Evolutionary conservation across 2,888 invertebrate genomes (phyloP), one percentile per base, ranked within the genome.

Genomic region (Hartigia nigra): DNA sequence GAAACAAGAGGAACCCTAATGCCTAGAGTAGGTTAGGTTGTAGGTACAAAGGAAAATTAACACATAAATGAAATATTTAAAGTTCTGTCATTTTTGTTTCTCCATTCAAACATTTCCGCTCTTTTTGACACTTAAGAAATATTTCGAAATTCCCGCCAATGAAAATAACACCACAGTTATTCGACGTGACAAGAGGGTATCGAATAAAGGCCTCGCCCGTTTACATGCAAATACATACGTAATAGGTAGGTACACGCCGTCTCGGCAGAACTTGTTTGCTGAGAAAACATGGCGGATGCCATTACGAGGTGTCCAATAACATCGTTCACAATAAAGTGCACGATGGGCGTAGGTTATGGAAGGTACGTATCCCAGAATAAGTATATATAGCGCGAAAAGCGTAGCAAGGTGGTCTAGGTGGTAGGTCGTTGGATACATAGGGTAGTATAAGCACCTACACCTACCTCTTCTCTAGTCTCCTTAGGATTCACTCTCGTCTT

Each of bases 221-320:
- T 85, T 81, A 79, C 79, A 86, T 86, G 85, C 86, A 85, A 85
- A 85, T 86, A 82, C 79, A 77, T 77, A 74, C 78, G 82, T 80
- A 82, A 84, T 82, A 80, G 83, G 79, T 74, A 75, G 55, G 80
- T 79, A 81, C 82, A 80, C 82, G 76, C 80, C 39, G 39, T 55
- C 39, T 55, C 39, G 78, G 78, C 78, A 79, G 79, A 78, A 79
- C 83, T 84, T 84, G 84, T 84, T 87, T 85, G 81, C 80, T 82
- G 78, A 83, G 83, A 81, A 82, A 84, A 85, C 86, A 84, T 80
- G 84, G 79, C 84, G 85, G 79, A 83, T 84, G 82, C 85, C 85
- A 85, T 88, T 88, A 87, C 84, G 76, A 82, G 80, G 70, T 80
- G 81, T 84, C 85, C 85, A 88, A 87, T 88, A 88, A 87, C 87